phyloP scores from a whole-genome alignment of 64 coral and sea anemone species.

The Stylophora pistillata region DNA sequence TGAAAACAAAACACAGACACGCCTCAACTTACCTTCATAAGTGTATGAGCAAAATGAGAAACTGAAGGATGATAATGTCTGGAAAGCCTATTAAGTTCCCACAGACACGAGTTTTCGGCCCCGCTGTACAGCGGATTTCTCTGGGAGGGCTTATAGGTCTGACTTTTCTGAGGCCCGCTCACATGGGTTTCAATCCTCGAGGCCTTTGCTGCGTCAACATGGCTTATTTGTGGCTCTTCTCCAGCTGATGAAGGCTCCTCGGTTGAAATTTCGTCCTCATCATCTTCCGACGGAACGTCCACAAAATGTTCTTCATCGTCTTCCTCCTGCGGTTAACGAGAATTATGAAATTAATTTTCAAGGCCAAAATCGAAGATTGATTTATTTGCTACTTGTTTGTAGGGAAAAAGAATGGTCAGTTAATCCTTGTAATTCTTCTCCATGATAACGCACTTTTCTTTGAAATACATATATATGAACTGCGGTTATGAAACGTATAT shows the following conservation, averaged over 20 bases:
- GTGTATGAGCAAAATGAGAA: conserved; percentile 67
- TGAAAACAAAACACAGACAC: neutral
- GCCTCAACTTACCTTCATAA: conserved; percentile 62
- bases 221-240: neutral
- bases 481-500: too few species aligned
- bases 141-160: neutral
- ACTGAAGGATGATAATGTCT: conserved; percentile 95
- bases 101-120: conserved; percentile 83
- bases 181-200: neutral
- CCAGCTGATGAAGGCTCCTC: neutral
- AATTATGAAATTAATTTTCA: neutral
- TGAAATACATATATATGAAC: too few species aligned
- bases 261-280: conserved; percentile 25
- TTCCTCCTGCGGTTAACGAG: conserved; percentile 44
- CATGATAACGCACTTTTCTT: too few species aligned
- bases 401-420: neutral
- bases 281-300: conserved; percentile 49
- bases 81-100: conserved; percentile 78
- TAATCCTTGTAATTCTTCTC: too few species aligned
- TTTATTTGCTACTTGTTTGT: too few species aligned
- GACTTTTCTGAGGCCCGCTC: neutral
- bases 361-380: neutral
- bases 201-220: neutral
- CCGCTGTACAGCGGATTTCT: conserved; percentile 86
- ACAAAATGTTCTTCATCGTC: conserved; percentile 90